Conservation (phyloP, 2,113 vertebrate species). For the Holacanthus passer region DNA sequence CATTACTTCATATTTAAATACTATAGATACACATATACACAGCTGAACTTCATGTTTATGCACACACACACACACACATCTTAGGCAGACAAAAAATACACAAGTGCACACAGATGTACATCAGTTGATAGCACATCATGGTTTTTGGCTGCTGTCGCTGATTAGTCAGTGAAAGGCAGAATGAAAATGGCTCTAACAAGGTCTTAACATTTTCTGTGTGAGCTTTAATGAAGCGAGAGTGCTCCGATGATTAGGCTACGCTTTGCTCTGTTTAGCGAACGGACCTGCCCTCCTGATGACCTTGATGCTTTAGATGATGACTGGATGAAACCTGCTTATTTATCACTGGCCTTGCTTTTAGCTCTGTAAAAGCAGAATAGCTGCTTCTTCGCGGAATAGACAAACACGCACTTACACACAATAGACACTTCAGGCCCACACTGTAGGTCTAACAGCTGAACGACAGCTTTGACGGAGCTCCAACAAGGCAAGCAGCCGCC, state of each 20-base stretch:
- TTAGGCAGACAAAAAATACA: neutral
- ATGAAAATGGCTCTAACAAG: slow-evolving; percentile 64
- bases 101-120: slow-evolving; percentile 13
- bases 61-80: neutral
- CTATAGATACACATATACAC: slow-evolving; percentile 16
- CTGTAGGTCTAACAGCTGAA: slow-evolving; percentile 50
- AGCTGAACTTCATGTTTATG: slow-evolving; percentile 14
- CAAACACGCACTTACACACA: slow-evolving; percentile 12
- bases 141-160: slow-evolving; percentile 23
- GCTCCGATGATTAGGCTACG: slow-evolving; percentile 61
- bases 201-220: slow-evolving; percentile 52
- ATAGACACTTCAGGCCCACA: slow-evolving; percentile 28
- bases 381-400: slow-evolving; percentile 3
- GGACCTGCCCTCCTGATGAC: slow-evolving; percentile 35
- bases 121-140: slow-evolving; percentile 27
- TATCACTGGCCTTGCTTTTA: slow-evolving; percentile 45
- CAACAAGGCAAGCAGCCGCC: slow-evolving; percentile 50
- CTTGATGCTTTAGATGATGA: slow-evolving; percentile 49
- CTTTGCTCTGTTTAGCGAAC: slow-evolving; percentile 56
- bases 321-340: slow-evolving; percentile 45
- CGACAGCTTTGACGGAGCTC: slow-evolving; percentile 32
- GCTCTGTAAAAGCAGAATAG: slow-evolving; percentile 37
- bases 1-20: slow-evolving; percentile 54
- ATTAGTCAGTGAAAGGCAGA: slow-evolving; percentile 52
- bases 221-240: slow-evolving; percentile 77